phyloP scores from a whole-genome alignment of 2,888 invertebrate species.

The Drosophila mimetica region DNA sequence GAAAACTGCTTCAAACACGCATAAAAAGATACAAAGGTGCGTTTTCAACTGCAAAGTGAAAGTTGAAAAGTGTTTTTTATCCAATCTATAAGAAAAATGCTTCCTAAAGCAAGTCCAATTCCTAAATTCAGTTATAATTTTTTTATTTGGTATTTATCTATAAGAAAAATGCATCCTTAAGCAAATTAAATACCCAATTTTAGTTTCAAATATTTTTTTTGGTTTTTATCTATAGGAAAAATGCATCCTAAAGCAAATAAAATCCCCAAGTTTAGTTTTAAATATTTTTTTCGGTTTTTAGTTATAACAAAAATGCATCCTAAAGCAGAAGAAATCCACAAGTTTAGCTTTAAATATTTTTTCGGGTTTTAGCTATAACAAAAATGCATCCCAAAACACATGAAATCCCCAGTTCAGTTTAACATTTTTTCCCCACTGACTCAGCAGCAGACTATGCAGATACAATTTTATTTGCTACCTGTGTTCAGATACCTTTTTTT shows the following conservation, averaged over 20 bases:
- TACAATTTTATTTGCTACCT: conserved; percentile 53
- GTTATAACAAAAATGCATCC: too few relatives aligned
- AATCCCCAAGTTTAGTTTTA: too few relatives aligned
- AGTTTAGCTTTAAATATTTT: too few relatives aligned
- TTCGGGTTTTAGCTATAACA: neutral
- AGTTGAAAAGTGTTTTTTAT: conserved; percentile 22
- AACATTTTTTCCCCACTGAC: conserved; percentile 43
- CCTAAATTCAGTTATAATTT: too few relatives aligned
- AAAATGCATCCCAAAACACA: conserved; percentile 4
- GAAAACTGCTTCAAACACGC: conserved; percentile 28
- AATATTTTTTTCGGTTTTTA: too few relatives aligned
- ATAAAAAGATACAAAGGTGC: conserved; percentile 37
- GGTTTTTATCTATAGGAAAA: too few relatives aligned
- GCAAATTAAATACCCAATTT: too few relatives aligned
- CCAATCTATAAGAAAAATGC: neutral
- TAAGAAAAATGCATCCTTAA: too few relatives aligned
- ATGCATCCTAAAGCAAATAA: too few relatives aligned
- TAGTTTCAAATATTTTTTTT: too few relatives aligned
- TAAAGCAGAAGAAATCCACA: too few relatives aligned
- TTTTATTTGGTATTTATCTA: too few relatives aligned
- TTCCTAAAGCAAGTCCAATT: conserved; percentile 1
- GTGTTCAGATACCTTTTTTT: conserved; percentile 36
- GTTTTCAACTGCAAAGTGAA: conserved; percentile 37
- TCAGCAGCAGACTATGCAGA: conserved; percentile 55
- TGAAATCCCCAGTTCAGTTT: conserved; percentile 6